phyloP scores from a whole-genome alignment of 92 coral and sea anemone genomes.

The Isaurus tuberculatus region DNA sequence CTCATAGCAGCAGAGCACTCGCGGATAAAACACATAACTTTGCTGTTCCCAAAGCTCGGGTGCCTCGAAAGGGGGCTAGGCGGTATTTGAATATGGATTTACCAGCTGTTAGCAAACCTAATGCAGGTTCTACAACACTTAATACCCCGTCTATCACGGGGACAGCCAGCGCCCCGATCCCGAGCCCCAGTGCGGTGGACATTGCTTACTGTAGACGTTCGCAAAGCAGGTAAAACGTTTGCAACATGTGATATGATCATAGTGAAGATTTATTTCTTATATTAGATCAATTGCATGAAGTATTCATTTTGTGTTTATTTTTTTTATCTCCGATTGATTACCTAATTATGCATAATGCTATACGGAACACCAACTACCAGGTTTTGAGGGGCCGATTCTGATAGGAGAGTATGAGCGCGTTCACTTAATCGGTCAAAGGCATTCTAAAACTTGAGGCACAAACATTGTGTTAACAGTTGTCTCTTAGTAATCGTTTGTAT shows the following conservation, averaged over 20 bases:
- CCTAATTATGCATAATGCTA: no score
- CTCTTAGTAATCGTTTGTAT: neutral
- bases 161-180: slow-evolving; percentile 39
- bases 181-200: slow-evolving; percentile 73
- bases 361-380: no score
- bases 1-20: slow-evolving; percentile 13
- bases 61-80: slow-evolving; percentile 84
- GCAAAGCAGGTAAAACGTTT: slow-evolving; percentile 83
- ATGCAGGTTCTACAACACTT: slow-evolving; percentile 35
- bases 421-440: neutral
- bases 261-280: no score
- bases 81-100: slow-evolving; percentile 80
- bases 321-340: no score
- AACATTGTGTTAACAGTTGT: neutral
- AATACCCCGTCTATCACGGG: slow-evolving; percentile 63
- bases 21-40: slow-evolving; percentile 56
- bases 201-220: slow-evolving; percentile 80
- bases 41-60: slow-evolving; percentile 90
- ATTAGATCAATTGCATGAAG: no score
- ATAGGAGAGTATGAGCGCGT: no score
- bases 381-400: no score
- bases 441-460: neutral
- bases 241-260: neutral
- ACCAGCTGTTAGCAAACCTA: slow-evolving; percentile 62
- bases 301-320: no score